A percentile compares a stretch with the other conserved stretches of the same genome.
Conservation (phyloP, 2,888 invertebrate genomes). For the Heliconius aoede region DNA sequence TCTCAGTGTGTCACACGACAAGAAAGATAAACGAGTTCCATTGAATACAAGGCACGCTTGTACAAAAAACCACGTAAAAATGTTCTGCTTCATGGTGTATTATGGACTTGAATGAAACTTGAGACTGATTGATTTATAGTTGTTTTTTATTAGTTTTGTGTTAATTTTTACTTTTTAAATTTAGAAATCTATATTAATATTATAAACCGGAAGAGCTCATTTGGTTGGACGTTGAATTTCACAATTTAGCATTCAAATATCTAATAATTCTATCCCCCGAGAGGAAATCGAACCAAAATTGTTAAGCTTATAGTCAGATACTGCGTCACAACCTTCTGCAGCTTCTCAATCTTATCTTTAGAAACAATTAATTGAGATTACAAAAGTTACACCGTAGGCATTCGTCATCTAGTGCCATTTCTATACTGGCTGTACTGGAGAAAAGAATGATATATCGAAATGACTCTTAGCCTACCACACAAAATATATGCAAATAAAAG, state of each 20-base stretch:
- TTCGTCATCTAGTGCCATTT: neutral
- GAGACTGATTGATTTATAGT: constrained; percentile 1
- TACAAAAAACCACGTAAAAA: neutral
- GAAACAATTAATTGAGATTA: no score
- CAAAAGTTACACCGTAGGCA: no score
- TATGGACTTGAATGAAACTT: constrained; percentile 20
- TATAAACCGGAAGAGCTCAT: no score
- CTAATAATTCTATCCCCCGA: no score
- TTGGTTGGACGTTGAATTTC: no score
- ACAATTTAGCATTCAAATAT: no score
- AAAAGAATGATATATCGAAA: neutral
- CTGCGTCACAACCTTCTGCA: no score
- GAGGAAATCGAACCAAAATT: no score
- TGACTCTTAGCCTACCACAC: neutral
- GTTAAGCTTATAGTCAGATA: no score
- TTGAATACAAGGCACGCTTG: constrained; percentile 18
- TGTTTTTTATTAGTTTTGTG: neutral
- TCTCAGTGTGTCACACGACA: constrained; percentile 28
- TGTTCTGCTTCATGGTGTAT: constrained; percentile 1
- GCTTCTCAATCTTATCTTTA: no score
- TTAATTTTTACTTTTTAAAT: no score
- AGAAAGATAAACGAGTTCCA: constrained; percentile 35
- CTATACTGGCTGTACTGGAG: neutral
- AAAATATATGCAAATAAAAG: neutral
- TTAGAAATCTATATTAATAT: no score